Percentiles rank a stretch among this genome's conserved stretches.
These are phyloP conservation scores for Epinotia ramella DNA, from an alignment of 2,888 invertebrate genomes.

Conservation along the genomic window DNA sequence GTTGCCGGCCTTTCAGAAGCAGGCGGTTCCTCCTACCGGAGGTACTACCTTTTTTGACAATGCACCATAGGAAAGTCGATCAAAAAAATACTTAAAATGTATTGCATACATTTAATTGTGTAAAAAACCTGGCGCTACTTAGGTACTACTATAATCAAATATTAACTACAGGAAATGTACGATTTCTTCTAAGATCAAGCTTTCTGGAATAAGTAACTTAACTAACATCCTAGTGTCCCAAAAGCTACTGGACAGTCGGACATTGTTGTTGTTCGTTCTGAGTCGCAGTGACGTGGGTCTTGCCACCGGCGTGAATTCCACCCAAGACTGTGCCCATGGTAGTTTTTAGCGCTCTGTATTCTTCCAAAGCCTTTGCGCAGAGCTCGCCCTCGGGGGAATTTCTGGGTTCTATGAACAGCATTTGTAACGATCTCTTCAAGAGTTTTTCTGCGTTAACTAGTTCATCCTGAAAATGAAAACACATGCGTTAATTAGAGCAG, in stretches of 20 bases:
- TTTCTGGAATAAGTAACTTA: slow-evolving; percentile 14
- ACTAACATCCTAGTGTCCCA: not conserved
- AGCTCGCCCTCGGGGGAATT: slow-evolving; percentile 90
- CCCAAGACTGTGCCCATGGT: slow-evolving; percentile 74
- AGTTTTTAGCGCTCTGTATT: slow-evolving; percentile 85
- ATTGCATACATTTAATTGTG: slow-evolving; percentile 3
- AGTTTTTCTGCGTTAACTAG: slow-evolving; percentile 85
- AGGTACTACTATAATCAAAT: not conserved
- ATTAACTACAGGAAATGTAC: slow-evolving; percentile 27
- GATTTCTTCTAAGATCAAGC: slow-evolving; percentile 21
- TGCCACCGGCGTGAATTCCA: slow-evolving; percentile 69
- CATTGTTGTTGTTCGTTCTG: slow-evolving; percentile 50
- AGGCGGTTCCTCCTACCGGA: too few relatives aligned
- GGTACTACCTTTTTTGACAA: too few relatives aligned
- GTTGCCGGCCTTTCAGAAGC: too few relatives aligned
- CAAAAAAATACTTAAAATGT: not conserved
- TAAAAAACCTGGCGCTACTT: not conserved
- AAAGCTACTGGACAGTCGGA: slow-evolving; percentile 26
- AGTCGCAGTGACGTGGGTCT: slow-evolving; percentile 59
- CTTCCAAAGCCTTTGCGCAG: slow-evolving; percentile 88
- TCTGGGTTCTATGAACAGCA: slow-evolving; percentile 89
- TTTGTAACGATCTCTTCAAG: slow-evolving; percentile 86
- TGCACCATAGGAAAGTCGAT: too few relatives aligned
- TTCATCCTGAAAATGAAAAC: slow-evolving; percentile 68
- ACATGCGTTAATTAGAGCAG: not conserved